Conservation (phyloP, 2,797 vertebrate species). For the Orientallactaga sibirica region DNA sequence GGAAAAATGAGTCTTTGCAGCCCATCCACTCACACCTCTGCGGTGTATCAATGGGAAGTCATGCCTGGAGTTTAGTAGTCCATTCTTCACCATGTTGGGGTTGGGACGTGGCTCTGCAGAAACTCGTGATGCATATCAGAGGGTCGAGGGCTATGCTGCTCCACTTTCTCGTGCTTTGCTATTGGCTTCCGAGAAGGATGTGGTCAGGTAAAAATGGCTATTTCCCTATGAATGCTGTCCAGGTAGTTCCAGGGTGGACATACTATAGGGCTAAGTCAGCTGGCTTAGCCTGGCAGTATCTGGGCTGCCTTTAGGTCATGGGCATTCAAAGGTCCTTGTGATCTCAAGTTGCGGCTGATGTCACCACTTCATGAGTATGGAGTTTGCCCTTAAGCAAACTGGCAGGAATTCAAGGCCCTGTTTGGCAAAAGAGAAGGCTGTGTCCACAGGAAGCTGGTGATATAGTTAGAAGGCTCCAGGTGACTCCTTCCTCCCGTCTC, state of each 20-base stretch:
- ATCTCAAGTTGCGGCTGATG: accelerated
- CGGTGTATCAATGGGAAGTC: constrained; percentile 73
- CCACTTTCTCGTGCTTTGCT: constrained; percentile 58
- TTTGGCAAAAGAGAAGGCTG: neutral
- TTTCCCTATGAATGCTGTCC: accelerated
- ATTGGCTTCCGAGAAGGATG: neutral
- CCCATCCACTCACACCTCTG: constrained; percentile 63
- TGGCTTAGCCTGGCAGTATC: accelerated
- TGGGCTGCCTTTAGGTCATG: accelerated
- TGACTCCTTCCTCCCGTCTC: no score
- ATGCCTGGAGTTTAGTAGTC: constrained; percentile 72
- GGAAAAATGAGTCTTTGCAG: constrained; percentile 80
- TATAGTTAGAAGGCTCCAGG: accelerated
- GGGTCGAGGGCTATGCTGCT: constrained; percentile 36
- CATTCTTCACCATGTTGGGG: constrained; percentile 75
- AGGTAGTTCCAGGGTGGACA: accelerated
- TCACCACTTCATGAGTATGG: accelerated
- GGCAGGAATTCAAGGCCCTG: no score
- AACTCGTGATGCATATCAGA: constrained; percentile 51
- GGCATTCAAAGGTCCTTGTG: neutral
- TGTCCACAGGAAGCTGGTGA: neutral
- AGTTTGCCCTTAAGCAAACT: neutral
- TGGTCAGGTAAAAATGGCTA: neutral
- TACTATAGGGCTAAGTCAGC: accelerated
- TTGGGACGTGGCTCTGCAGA: constrained; percentile 65